phyloP scores from a whole-genome alignment of 23 tunicate genomes.

The Styela plicata region DNA sequence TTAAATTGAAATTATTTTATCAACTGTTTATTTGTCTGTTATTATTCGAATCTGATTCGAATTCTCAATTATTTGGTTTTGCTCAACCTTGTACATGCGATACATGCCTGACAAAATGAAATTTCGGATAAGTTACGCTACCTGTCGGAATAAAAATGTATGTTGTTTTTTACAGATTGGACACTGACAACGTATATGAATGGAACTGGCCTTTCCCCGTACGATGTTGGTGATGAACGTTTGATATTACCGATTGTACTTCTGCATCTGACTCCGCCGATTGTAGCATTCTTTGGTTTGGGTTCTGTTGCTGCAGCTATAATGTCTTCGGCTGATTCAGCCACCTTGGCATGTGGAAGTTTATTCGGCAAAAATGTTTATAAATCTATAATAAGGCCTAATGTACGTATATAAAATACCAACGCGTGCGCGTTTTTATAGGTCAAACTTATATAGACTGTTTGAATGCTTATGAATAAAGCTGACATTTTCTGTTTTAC shows the following conservation, averaged over 20 bases:
- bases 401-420: too few relatives aligned
- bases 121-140: too few relatives aligned
- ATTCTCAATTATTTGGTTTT: too few relatives aligned
- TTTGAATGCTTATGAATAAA: background rate
- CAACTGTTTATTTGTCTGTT: too few relatives aligned
- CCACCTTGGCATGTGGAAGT: background rate
- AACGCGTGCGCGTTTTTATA: too few relatives aligned
- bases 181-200: background rate
- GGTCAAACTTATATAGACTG: too few relatives aligned
- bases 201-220: slow-evolving; percentile 3
- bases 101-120: too few relatives aligned
- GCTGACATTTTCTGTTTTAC: too few relatives aligned
- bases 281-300: background rate
- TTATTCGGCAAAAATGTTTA: slow-evolving; percentile 4
- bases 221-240: slow-evolving; percentile 3
- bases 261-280: background rate
- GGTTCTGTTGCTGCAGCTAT: slow-evolving; percentile 6
- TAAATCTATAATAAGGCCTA: background rate
- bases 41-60: too few relatives aligned
- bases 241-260: background rate
- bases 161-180: slow-evolving; percentile 11
- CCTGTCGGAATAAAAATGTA: too few relatives aligned
- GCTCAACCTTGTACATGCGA: too few relatives aligned
- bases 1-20: too few relatives aligned
- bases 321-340: slow-evolving; percentile 13